phyloP scores from a whole-genome alignment of 2,797 vertebrate species.

The Galagoides demidoff region DNA sequence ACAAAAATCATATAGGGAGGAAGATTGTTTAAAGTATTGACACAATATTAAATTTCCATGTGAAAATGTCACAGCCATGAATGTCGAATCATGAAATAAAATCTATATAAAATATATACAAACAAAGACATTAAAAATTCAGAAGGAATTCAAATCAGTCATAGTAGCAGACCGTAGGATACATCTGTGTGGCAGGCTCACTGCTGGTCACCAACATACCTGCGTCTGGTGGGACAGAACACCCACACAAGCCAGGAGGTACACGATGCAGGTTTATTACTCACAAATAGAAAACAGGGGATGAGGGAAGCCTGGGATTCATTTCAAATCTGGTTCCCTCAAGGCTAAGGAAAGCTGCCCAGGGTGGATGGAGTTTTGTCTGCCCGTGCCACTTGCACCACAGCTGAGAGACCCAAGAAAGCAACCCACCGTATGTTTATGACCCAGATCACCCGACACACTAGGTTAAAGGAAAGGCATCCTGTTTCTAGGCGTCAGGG shows the following conservation, averaged over 20 bases:
- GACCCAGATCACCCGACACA: not conserved
- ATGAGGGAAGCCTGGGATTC: not conserved
- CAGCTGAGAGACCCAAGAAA: not conserved
- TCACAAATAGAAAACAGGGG: not conserved
- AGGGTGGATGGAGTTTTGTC: not conserved
- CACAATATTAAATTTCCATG: constrained; percentile 14
- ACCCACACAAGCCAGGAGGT: not conserved
- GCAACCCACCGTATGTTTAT: no score
- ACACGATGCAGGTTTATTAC: not conserved
- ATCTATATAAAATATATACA: not conserved
- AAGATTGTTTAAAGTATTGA: not conserved
- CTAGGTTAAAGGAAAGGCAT: not conserved
- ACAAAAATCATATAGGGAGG: not conserved
- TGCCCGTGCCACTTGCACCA: not conserved
- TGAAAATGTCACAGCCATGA: not conserved
- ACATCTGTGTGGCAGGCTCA: not conserved
- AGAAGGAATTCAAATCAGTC: not conserved
- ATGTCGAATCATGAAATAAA: constrained; percentile 14
- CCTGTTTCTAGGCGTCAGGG: not conserved
- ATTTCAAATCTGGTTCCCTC: fast-evolving
- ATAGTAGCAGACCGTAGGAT: not conserved
- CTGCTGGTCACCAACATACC: not conserved
- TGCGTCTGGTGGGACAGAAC: not conserved
- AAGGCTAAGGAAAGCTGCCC: not conserved
- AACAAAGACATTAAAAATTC: not conserved